These are phyloP conservation scores for Epizoanthus illoricatus DNA, from an alignment of 92 coral and sea anemone genomes.

Conservation along the genomic window DNA sequence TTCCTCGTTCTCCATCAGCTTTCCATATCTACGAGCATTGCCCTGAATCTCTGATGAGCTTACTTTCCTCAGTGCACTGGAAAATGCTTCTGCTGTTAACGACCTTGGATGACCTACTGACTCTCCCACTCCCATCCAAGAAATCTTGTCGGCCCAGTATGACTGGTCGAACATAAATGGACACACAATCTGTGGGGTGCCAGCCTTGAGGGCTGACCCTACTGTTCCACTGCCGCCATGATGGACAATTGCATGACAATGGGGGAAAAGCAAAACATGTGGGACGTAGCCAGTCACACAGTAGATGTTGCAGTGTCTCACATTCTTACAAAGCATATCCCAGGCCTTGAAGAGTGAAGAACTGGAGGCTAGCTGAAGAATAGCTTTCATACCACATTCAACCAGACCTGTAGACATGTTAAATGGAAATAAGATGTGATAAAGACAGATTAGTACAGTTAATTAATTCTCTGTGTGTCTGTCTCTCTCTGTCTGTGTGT, in stretches of 20 bases:
- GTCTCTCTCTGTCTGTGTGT: too few species aligned
- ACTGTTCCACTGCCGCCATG: slow-evolving; percentile 94
- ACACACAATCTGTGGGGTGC: slow-evolving; percentile 84
- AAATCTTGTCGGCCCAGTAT: slow-evolving; percentile 85
- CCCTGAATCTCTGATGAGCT: slow-evolving; percentile 43
- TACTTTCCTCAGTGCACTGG: slow-evolving; percentile 51
- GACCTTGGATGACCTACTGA: slow-evolving; percentile 83
- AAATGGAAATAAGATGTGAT: too few species aligned
- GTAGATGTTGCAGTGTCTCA: slow-evolving; percentile 81
- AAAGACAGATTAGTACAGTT: too few species aligned
- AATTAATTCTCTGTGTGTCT: too few species aligned
- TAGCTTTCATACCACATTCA: slow-evolving; percentile 78
- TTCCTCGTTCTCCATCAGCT: slow-evolving; percentile 56
- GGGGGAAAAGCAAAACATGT: slow-evolving; percentile 75
- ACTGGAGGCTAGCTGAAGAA: slow-evolving; percentile 58
- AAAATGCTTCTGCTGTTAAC: slow-evolving; percentile 51
- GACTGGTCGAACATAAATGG: slow-evolving; percentile 95
- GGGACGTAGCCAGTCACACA: slow-evolving; percentile 72
- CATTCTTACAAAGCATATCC: slow-evolving; percentile 84
- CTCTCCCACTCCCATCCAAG: slow-evolving; percentile 93
- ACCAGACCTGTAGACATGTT: slow-evolving; percentile 60
- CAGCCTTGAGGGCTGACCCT: slow-evolving; percentile 75
- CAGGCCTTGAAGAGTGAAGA: slow-evolving; percentile 80
- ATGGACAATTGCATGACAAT: slow-evolving; percentile 73
- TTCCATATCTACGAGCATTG: slow-evolving; percentile 55